Percentiles rank a stretch among this genome's conserved stretches.
Evolutionary conservation across 2,888 invertebrate genomes (phyloP).

Genomic region (Hydriomena furcata): DNA sequence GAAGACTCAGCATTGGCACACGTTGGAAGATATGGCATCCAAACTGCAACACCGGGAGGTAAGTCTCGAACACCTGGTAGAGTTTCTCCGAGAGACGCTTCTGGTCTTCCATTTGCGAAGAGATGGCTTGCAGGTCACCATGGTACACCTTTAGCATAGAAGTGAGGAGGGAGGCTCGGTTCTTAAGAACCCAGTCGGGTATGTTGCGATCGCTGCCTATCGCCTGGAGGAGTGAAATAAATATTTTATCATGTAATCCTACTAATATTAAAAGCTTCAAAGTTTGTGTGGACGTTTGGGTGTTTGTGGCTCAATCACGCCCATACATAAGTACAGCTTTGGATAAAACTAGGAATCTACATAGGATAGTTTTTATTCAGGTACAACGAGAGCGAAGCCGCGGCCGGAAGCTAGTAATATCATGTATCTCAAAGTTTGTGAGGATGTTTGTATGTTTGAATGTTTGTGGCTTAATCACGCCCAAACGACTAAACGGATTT

Average conservation of each 20-base stretch:
- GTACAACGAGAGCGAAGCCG: too few relatives aligned
- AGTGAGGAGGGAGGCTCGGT: slow-evolving; percentile 90
- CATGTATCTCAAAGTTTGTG: too few relatives aligned
- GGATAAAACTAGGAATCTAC: too few relatives aligned
- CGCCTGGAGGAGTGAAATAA: slow-evolving; percentile 80
- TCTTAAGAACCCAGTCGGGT: slow-evolving; percentile 91
- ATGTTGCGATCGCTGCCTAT: slow-evolving; percentile 94
- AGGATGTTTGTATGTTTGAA: too few relatives aligned
- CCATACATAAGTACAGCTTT: too few relatives aligned
- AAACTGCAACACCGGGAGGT: slow-evolving; percentile 92
- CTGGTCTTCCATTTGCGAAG: slow-evolving; percentile 81
- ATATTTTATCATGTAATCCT: not conserved
- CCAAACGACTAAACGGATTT: too few relatives aligned
- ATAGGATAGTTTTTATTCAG: too few relatives aligned
- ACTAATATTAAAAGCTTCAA: too few relatives aligned
- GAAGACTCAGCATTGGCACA: slow-evolving; percentile 90
- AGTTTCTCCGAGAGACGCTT: slow-evolving; percentile 86
- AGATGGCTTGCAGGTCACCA: slow-evolving; percentile 90
- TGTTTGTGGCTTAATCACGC: too few relatives aligned
- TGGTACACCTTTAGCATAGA: slow-evolving; percentile 93
- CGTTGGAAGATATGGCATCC: slow-evolving; percentile 93
- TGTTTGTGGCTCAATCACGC: too few relatives aligned
- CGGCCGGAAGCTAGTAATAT: too few relatives aligned
- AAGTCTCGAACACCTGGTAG: slow-evolving; percentile 94
- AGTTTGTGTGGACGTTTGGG: too few relatives aligned